Evolutionary conservation across 2,113 vertebrate genomes (phyloP).

Genomic region (Corapipo altera): DNA sequence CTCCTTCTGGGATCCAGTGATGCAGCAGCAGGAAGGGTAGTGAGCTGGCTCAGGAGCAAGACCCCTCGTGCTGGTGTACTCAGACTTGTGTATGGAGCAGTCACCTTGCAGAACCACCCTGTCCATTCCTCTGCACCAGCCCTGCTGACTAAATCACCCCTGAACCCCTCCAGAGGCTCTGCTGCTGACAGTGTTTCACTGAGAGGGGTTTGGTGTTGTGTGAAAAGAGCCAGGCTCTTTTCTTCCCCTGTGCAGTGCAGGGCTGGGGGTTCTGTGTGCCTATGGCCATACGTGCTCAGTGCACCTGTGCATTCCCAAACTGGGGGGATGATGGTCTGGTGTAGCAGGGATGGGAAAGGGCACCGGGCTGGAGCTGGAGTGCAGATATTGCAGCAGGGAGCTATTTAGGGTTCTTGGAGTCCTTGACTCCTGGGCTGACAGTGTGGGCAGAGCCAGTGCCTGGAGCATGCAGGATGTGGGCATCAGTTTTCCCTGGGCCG

Average conservation of each 20-base stretch:
- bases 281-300: rapidly evolving
- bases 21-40: not conserved
- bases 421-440: not conserved
- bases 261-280: not conserved
- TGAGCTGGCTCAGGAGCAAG: rapidly evolving
- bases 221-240: not conserved
- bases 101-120: not conserved
- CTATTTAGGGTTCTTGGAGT: not conserved
- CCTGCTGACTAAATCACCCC: rapidly evolving
- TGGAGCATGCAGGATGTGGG: not conserved
- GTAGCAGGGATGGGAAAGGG: not conserved
- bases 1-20: not conserved
- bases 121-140: not conserved
- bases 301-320: rapidly evolving
- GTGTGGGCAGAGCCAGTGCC: not conserved
- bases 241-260: not conserved
- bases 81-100: rapidly evolving
- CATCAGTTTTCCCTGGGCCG: not conserved
- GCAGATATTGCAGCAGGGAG: not conserved
- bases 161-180: not conserved
- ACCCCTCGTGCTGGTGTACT: not conserved
- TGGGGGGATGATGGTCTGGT: rapidly evolving
- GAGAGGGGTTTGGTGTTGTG: not conserved
- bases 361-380: not conserved
- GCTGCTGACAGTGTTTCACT: not conserved